A percentile compares a stretch with the other conserved stretches of the same genome.
Conservation (phyloP, 2,888 invertebrate species). For the Drosophila koepferae region DNA sequence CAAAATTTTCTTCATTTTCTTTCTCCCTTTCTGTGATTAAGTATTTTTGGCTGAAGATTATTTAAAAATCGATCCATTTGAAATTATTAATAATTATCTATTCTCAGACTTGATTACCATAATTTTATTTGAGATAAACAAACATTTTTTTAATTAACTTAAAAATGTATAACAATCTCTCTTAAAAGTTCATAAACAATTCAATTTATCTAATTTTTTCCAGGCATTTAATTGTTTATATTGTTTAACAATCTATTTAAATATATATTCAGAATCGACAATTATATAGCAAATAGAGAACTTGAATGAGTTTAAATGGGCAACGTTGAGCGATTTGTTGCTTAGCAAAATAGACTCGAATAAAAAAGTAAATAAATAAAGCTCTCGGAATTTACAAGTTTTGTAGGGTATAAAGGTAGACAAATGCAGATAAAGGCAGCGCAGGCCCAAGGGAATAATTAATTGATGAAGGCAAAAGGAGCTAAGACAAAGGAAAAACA, state of each 20-base stretch:
- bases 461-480: constrained; percentile 1
- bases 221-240: constrained; percentile 49
- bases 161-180: neutral
- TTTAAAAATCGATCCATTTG: too few species aligned
- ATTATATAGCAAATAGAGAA: neutral
- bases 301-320: constrained; percentile 24
- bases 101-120: neutral
- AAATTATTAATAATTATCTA: too few species aligned
- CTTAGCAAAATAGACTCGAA: neutral
- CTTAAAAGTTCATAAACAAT: neutral
- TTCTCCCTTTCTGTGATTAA: too few species aligned
- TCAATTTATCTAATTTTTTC: neutral
- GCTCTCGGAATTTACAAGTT: neutral
- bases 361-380: neutral
- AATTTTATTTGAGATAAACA: too few species aligned
- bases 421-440: neutral
- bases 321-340: constrained; percentile 27
- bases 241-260: constrained; percentile 40
- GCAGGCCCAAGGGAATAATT: constrained; percentile 2
- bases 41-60: too few species aligned
- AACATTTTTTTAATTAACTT: neutral
- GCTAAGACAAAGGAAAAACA: neutral
- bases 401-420: neutral
- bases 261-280: constrained; percentile 37
- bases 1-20: too few species aligned